phyloP scores from a whole-genome alignment of 1,140 invertebrate genomes.

The Augochlora pura region DNA sequence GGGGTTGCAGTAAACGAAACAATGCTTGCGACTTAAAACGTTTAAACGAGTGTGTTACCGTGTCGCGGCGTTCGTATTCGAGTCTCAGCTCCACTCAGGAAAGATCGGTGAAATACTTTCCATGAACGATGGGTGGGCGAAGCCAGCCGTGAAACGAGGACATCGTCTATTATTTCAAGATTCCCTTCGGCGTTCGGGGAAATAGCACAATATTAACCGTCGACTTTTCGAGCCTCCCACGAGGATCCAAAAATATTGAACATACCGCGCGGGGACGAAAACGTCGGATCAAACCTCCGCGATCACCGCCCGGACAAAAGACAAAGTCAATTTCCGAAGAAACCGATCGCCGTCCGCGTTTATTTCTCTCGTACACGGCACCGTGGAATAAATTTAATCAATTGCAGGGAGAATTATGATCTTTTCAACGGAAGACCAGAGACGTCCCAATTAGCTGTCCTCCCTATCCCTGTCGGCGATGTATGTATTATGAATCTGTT shows the following conservation, averaged over 20 bases:
- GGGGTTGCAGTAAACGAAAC: no score
- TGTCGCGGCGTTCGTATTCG: neutral
- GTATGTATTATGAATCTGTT: no score
- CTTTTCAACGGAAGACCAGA: no score
- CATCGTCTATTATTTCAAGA: constrained; percentile 43
- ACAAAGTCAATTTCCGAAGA: neutral
- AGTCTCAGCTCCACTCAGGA: neutral
- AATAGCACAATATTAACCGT: constrained; percentile 19
- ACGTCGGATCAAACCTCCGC: neutral
- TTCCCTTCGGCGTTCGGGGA: constrained; percentile 16
- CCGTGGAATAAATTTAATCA: no score
- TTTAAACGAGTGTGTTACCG: constrained; percentile 8
- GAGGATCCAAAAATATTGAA: constrained; percentile 4
- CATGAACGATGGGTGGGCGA: constrained; percentile 25
- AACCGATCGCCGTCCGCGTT: neutral
- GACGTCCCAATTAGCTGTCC: no score
- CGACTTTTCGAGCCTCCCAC: constrained; percentile 7
- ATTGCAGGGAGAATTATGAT: no score
- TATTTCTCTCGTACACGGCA: no score
- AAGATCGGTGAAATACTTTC: neutral
- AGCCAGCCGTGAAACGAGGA: constrained; percentile 16
- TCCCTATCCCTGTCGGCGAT: no score
- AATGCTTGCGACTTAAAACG: no score
- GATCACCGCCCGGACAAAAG: neutral
- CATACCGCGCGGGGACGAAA: neutral